Conservation (phyloP, 2,113 vertebrate species). For the Toxotes jaculatrix region DNA sequence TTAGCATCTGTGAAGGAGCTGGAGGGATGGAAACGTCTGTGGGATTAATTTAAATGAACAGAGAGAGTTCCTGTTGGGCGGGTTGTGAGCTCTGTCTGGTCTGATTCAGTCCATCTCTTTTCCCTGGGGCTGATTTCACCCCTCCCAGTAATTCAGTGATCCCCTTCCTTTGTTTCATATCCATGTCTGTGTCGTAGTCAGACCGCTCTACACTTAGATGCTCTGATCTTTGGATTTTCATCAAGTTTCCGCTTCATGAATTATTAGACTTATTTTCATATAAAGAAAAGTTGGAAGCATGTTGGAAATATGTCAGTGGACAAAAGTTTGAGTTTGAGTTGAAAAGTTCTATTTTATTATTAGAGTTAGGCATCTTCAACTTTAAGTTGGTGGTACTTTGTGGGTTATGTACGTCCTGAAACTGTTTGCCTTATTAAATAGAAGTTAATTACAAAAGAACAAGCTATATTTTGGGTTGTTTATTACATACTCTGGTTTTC, state of each 20-base stretch:
- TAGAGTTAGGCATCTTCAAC: slow-evolving; percentile 18
- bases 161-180: slow-evolving; percentile 75
- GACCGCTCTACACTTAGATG: slow-evolving; percentile 78
- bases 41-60: slow-evolving; percentile 85
- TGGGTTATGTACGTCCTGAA: not conserved
- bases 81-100: slow-evolving; percentile 80
- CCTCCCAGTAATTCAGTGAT: slow-evolving; percentile 74
- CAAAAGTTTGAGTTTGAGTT: slow-evolving; percentile 56
- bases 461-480: not conserved
- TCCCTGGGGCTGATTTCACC: slow-evolving; percentile 61
- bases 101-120: slow-evolving; percentile 85
- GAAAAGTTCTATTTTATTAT: no score
- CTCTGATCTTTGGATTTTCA: slow-evolving; percentile 84
- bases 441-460: not conserved
- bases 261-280: slow-evolving; percentile 84
- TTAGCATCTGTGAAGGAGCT: slow-evolving; percentile 67
- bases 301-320: slow-evolving; percentile 20
- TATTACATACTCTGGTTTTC: not conserved
- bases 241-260: slow-evolving; percentile 83
- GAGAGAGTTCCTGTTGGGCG: slow-evolving; percentile 77
- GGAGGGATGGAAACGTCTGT: slow-evolving; percentile 69
- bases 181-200: slow-evolving; percentile 72
- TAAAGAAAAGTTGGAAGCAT: slow-evolving; percentile 76
- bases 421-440: not conserved
- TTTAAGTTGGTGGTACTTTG: slow-evolving; percentile 12